Base-by-base conservation (phyloP, 2,113 vertebrate genomes). In the Ctenomys sociabilis region DNA sequence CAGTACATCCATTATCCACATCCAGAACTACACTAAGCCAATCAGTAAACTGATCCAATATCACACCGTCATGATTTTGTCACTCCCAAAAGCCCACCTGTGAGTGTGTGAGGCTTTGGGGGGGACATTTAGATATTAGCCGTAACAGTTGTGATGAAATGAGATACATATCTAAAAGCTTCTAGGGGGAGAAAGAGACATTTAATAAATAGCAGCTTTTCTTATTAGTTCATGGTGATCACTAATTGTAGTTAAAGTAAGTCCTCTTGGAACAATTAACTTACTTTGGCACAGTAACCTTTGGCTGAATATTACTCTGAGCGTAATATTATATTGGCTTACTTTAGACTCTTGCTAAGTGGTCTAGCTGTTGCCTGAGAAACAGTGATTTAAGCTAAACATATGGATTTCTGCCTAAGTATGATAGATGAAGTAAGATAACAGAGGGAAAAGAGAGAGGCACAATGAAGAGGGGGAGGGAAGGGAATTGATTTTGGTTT, bases 361-460 rank as follows among this genome's bases (percentile, higher is more conserved):
- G 90, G 95, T 77, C 68, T 73, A 85, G 84, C 93, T 94, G 84
- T 96, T 97, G 97, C 93, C 95, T 83, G 93, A 97, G 97, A 97
- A 97, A 96, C 93, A 63, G 77, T 30, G 90, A 92, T 96, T 96
- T 96, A 94, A 96, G 78, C 77, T 83, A 96, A 96, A 96, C 35
- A 2, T 95, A 97, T 97, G 78, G 96, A 97, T 97, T 96, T 97
- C 96, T 97, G 93, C 95, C 96, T 95, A 90, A 97, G 90, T 94
- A 91, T 97, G 97, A 98, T 83, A 97, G 97, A 97, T 96, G 96
- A 97, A 64, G 68, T 54, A 59, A 92, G 95, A 88, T 70, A 92
- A 93, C 90, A 85, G 49, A 68, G 72, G 84, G 85, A 66, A 93
- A 94, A 85, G 88, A 88, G 10, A 61, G 54, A 45, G 11, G 66